Conservation (phyloP, 1,140 invertebrate genomes). For the Pseudomyrmex flavicornis region DNA sequence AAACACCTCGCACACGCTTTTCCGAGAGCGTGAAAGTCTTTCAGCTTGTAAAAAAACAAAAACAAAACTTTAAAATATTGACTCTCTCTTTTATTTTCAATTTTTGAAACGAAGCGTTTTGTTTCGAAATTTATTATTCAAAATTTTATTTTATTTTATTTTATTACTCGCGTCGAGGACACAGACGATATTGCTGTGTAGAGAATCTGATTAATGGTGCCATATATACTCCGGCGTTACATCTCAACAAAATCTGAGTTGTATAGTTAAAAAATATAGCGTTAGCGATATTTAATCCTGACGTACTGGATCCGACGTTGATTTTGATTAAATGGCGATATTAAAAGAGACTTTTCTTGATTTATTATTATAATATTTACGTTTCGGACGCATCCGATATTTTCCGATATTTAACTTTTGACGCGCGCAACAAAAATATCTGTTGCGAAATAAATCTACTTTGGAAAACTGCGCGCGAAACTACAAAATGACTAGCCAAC, state of each 20-base stretch:
- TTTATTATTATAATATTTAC: conserved; percentile 39
- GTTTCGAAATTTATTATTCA: not conserved
- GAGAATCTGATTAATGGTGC: not conserved
- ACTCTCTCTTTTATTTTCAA: not conserved
- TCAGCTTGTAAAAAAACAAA: not conserved
- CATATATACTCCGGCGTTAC: not conserved
- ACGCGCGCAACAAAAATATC: not conserved
- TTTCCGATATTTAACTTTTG: conserved; percentile 38
- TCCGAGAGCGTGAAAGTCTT: not conserved
- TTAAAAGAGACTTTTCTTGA: conserved; percentile 17
- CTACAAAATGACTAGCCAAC: conserved; percentile 55
- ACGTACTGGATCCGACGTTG: not conserved
- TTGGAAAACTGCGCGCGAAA: conserved; percentile 33
- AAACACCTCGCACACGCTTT: conserved; percentile 17
- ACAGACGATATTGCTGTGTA: too few relatives aligned
- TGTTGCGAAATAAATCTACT: conserved; percentile 37
- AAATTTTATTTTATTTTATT: conserved; percentile 3
- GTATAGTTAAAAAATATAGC: conserved; percentile 1
- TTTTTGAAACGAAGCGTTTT: not conserved
- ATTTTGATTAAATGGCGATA: conserved; percentile 23
- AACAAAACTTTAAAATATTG: conserved; percentile 3
- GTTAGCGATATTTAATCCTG: conserved; percentile 13
- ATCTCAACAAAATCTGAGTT: not conserved
- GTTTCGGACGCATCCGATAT: not conserved
- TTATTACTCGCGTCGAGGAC: too few relatives aligned